Percentiles rank a stretch among this genome's conserved stretches.
phyloP scores from a whole-genome alignment of 2,797 vertebrate genomes.

The Poeciliopsis infans region DNA sequence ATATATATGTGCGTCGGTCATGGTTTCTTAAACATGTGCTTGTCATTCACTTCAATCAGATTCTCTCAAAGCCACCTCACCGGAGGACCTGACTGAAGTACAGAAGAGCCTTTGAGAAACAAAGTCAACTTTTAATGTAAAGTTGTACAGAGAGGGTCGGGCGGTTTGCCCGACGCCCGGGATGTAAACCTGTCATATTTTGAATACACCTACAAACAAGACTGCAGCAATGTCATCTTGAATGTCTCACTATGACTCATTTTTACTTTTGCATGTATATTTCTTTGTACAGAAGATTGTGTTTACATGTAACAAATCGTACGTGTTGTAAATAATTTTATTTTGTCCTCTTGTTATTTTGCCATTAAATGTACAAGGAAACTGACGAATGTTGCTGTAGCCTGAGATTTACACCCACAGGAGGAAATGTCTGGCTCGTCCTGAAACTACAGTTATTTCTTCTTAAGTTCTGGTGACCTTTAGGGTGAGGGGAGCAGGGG shows the following conservation, averaged over 20 bases:
- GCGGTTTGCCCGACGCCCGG: slow-evolving; percentile 53
- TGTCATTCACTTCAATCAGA: slow-evolving; percentile 33
- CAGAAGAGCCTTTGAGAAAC: slow-evolving; percentile 63
- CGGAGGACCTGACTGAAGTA: slow-evolving; percentile 32
- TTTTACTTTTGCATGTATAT: slow-evolving; percentile 98
- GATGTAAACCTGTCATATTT: slow-evolving; percentile 85
- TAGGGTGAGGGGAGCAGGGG: no score
- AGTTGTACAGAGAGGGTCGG: slow-evolving; percentile 81
- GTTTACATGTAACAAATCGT: slow-evolving; percentile 89
- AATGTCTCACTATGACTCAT: slow-evolving; percentile 79
- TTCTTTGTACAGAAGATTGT: slow-evolving; percentile 97
- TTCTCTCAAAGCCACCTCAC: slow-evolving; percentile 26
- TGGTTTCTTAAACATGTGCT: slow-evolving; percentile 59
- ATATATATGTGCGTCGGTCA: slow-evolving; percentile 59
- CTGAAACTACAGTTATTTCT: slow-evolving; percentile 15
- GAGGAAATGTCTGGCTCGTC: background rate
- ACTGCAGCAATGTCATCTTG: slow-evolving; percentile 81
- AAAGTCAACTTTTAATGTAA: slow-evolving; percentile 70
- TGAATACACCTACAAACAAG: slow-evolving; percentile 77
- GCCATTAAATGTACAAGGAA: slow-evolving; percentile 94
- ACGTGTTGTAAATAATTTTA: slow-evolving; percentile 95
- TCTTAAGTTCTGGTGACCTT: slow-evolving; percentile 26
- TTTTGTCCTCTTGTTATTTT: slow-evolving; percentile 96
- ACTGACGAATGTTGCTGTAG: slow-evolving; percentile 46
- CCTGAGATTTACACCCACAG: slow-evolving; percentile 1